Percentiles rank a stretch among this genome's conserved stretches.
These are phyloP conservation scores for Euwallacea similis DNA, from an alignment of 1,140 invertebrate species.

Conservation along the genomic window DNA sequence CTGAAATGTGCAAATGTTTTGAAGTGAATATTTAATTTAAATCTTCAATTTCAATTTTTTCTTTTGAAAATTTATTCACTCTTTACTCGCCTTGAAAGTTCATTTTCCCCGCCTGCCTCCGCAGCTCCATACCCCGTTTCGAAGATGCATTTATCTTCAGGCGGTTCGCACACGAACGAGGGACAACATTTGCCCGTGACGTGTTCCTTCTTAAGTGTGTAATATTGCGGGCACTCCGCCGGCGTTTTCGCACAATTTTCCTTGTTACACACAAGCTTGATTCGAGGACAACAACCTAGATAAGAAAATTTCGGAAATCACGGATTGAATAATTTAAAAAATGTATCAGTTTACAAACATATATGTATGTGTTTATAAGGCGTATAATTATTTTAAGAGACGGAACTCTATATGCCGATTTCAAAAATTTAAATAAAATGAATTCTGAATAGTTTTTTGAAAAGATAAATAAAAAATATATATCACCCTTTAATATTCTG, in stretches of 20 bases:
- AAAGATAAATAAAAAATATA: neutral
- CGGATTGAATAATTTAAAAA: no score
- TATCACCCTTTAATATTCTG: neutral
- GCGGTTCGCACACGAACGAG: slow-evolving; percentile 66
- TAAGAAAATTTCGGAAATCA: neutral
- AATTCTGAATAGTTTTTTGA: neutral
- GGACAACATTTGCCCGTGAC: slow-evolving; percentile 64
- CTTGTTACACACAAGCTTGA: slow-evolving; percentile 61
- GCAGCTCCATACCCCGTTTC: slow-evolving; percentile 59
- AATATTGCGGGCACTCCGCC: slow-evolving; percentile 62
- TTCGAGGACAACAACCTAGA: slow-evolving; percentile 68
- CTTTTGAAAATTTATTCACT: no score
- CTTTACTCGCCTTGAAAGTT: slow-evolving; percentile 44
- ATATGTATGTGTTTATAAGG: no score
- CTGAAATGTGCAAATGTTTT: slow-evolving; percentile 3
- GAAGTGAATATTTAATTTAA: neutral
- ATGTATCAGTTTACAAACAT: no score
- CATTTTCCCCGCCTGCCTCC: slow-evolving; percentile 58
- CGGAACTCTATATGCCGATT: no score
- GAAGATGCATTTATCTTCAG: slow-evolving; percentile 70
- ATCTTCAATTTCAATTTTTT: no score
- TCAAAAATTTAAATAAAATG: no score
- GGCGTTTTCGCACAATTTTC: slow-evolving; percentile 63
- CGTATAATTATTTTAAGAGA: no score
- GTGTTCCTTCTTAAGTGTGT: slow-evolving; percentile 55